Percentiles rank a stretch among this genome's conserved stretches.
Evolutionary conservation across 2,797 vertebrate species (phyloP).

Genomic region (Spinus olivaceus): DNA sequence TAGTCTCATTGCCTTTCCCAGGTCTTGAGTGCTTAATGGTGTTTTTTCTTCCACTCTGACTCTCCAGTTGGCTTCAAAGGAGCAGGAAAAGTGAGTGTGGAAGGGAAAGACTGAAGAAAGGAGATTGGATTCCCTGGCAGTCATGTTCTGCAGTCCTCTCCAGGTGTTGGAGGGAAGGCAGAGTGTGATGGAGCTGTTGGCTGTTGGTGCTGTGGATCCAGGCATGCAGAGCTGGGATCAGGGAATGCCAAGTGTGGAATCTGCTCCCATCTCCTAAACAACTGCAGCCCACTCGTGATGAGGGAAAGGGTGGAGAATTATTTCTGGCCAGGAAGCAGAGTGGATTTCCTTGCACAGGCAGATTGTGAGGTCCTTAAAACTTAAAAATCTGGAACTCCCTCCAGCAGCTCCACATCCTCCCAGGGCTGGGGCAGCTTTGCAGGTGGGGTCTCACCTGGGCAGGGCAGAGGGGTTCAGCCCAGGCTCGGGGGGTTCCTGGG

Average conservation of each 20-base stretch:
- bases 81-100: not conserved
- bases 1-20: not conserved
- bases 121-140: no score
- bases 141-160: fast-evolving
- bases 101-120: not conserved
- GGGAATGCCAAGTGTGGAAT: not conserved
- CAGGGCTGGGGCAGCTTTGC: not conserved
- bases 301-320: not conserved
- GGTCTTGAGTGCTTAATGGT: not conserved
- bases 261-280: not conserved
- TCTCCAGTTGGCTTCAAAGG: not conserved
- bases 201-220: not conserved
- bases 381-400: no score
- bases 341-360: not conserved
- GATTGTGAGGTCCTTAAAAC: not conserved
- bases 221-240: not conserved
- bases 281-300: not conserved
- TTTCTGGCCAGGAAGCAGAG: not conserved
- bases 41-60: not conserved
- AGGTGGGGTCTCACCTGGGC: not conserved
- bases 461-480: not conserved
- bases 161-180: not conserved
- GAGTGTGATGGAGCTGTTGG: not conserved
- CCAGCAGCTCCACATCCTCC: not conserved
- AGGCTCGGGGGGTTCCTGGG: not conserved